Conservation (phyloP, 2,113 vertebrate genomes). For the Numida meleagris region DNA sequence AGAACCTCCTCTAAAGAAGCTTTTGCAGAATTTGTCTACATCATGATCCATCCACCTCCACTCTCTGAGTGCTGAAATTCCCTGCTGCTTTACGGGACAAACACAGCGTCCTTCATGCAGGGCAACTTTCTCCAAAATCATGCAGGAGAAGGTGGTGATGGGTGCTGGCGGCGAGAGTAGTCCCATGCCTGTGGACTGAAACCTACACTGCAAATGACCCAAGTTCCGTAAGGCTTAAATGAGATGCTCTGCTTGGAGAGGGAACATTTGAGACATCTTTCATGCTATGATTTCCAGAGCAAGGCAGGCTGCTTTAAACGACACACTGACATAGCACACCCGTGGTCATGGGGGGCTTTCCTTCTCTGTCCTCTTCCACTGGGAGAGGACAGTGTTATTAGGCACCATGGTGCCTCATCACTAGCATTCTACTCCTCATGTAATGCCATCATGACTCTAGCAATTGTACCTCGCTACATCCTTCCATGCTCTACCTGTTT, state of each 20-base stretch:
- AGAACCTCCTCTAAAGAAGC: neutral
- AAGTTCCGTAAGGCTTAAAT: neutral
- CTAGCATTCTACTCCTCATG: neutral
- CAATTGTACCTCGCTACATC: neutral
- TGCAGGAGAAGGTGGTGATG: neutral
- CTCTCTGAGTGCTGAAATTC: neutral
- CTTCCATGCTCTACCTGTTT: neutral
- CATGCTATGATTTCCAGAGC: neutral
- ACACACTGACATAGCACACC: neutral
- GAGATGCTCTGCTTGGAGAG: neutral
- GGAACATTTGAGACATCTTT: neutral
- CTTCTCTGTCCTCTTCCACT: neutral
- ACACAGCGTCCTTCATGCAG: neutral
- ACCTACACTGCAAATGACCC: neutral
- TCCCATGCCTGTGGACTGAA: neutral
- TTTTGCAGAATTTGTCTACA: neutral
- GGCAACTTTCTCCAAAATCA: fast-evolving
- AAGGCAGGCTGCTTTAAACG: neutral
- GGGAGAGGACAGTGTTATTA: neutral
- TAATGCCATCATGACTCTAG: neutral
- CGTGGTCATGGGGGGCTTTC: neutral
- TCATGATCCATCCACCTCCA: neutral
- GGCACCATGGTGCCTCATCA: neutral
- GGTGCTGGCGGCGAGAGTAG: neutral
- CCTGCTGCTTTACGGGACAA: neutral